Evolutionary conservation across 2,888 invertebrate species (phyloP), one percentile per base, ranked within the genome.

Genomic region (Orthonevra nobilis): DNA sequence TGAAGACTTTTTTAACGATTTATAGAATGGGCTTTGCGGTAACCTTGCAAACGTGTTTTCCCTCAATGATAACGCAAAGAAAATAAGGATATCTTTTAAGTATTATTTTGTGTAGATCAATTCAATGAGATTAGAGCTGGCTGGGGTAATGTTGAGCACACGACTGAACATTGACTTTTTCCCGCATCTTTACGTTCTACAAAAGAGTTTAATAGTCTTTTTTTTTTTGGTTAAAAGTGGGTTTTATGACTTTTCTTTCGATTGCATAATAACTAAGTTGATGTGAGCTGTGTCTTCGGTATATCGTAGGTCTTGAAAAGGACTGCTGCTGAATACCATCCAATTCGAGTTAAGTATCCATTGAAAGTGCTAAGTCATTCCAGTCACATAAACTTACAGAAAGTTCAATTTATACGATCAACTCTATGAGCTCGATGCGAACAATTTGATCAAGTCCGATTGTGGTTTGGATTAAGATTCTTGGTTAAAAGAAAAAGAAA

Each of bases 401-500:
- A 48, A 46, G 46, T 46, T 46, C 26, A 26, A 26, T 28, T 44
- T 28, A 28, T 23, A 26, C 28, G 19, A 34, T 28, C 36, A 26
- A 36, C 38, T 19, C 12, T 32, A 32, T 30, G 2, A 9, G 30
- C 14, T 20, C 32, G 12, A 14, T 34, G n/a, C 26, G 38, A 52
- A 5, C 63, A 30, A 63, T 64, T 64, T 52, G 64, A 54, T 42
- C 54, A 17, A 20, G 17, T 15, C 42, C 30, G 56, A 58, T 68
- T 58, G 48, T 34, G 36, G 44, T 58, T 50, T 17, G 30, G 68
- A 58, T 58, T 50, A 30, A 46, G 50, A 3, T 5, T 4, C 5
- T 23, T 23, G 32, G 44, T 60, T 69, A 52, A 34, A 32, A 19
- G 56, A 58, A 56, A 36, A 28, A n/a, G n/a, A n/a, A 36, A 34